Evolutionary conservation across 2,113 vertebrate genomes (phyloP).

Genomic region (Polyodon spathula): DNA sequence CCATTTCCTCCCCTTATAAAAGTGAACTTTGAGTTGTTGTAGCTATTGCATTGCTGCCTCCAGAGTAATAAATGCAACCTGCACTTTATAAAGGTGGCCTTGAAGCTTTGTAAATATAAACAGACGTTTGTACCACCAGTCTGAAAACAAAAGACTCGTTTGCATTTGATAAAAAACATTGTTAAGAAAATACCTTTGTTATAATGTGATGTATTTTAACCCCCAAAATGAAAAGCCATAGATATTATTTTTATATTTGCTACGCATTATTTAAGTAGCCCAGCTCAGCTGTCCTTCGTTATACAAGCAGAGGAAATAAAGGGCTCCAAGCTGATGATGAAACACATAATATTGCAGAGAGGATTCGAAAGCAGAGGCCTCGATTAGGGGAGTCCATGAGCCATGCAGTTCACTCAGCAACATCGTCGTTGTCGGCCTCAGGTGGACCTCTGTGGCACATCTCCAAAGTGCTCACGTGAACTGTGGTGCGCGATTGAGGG

Average conservation of each 20-base stretch:
- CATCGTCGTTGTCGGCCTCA: not conserved
- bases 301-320: too few relatives aligned
- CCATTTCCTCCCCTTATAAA: not conserved
- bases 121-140: too few relatives aligned
- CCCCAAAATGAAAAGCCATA: too few relatives aligned
- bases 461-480: constrained; percentile 7
- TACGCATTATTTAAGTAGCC: too few relatives aligned
- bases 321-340: not conserved
- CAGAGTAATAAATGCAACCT: not conserved
- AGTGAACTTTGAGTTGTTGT: not conserved
- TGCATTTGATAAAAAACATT: too few relatives aligned
- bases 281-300: too few relatives aligned
- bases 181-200: too few relatives aligned
- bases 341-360: not conserved
- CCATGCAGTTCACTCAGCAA: not conserved
- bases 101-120: too few relatives aligned
- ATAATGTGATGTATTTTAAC: too few relatives aligned
- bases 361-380: not conserved
- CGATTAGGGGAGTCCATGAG: not conserved
- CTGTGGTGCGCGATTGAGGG: constrained; percentile 5
- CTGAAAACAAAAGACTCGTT: too few relatives aligned
- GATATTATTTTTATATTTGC: too few relatives aligned
- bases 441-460: not conserved
- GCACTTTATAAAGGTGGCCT: too few relatives aligned
- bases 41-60: not conserved